Evolutionary conservation across 2,113 vertebrate genomes (phyloP).

Genomic region (Myotis yumanensis): DNA sequence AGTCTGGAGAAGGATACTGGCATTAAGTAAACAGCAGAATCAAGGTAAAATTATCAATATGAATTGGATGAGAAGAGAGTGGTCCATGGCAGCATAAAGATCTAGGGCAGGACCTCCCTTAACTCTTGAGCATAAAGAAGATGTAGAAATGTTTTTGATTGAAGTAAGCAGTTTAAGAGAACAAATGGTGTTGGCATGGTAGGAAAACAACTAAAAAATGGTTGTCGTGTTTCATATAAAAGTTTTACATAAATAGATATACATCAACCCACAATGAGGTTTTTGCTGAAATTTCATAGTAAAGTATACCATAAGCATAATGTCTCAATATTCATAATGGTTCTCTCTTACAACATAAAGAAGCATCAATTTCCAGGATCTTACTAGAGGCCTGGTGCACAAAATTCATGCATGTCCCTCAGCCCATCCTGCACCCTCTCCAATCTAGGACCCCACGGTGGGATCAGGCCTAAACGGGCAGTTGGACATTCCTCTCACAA

Average conservation of each 20-base stretch:
- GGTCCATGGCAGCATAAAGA: background rate
- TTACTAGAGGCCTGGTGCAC: too few relatives aligned
- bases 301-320: background rate
- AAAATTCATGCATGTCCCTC: too few relatives aligned
- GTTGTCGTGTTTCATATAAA: background rate
- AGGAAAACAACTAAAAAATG: background rate
- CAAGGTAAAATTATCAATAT: background rate
- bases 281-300: background rate
- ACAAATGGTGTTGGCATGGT: background rate
- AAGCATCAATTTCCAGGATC: background rate
- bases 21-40: background rate
- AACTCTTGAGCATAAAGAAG: background rate
- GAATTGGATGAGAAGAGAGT: background rate
- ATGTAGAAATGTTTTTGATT: background rate
- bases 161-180: background rate
- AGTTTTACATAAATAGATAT: background rate
- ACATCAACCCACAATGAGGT: background rate
- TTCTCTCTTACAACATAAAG: conserved; percentile 1
- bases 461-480: too few relatives aligned
- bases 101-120: fast-evolving
- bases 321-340: background rate
- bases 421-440: too few relatives aligned
- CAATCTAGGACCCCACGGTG: too few relatives aligned
- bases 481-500: too few relatives aligned
- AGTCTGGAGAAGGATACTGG: background rate